Evolutionary conservation across 1,140 invertebrate species (phyloP), one percentile per base, ranked within the genome.

Genomic region (Belonocnema kinseyi): DNA sequence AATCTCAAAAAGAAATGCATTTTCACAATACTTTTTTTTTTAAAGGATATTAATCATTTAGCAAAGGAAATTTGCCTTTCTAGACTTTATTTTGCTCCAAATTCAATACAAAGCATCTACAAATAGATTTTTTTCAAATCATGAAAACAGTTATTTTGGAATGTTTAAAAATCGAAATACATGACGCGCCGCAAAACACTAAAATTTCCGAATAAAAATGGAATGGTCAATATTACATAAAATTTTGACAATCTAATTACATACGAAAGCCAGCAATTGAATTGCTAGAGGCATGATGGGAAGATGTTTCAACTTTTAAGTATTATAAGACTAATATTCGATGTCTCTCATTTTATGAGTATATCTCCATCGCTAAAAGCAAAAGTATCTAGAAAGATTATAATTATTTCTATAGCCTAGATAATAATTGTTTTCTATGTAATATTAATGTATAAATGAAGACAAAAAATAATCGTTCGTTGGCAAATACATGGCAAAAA

Each of bases 31-130:
- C n/a, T 66, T 66, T 66, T 66, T n/a, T 4, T 46, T 8, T 40
- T 4, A 14, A 6, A 66, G 33, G 33, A 66, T 26, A 40, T 33
- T 40, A 40, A 40, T 66, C 61, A 66, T 33, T 66, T 26, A 33
- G 13, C 26, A 66, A 66, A 17, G 74, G 73, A 76, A 80, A 19
- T 85, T 88, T 91, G 88, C 87, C 90, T 91, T 92, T 91, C 90
- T 92, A 92, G 90, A 90, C 89, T 91, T 92, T 92, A 90, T 91
- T 91, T 91, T 90, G 88, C 89, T 91, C 86, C 90, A 90, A 90
- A 91, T 90, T 80, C 85, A 90, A 88, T 92, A 92, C 90, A 92
- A 89, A 86, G 87, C 83, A 87, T 87, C 87, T 91, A 92, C 90
- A 92, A 90, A 83, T 46, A 46, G 40, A 46, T 83, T 80, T 82